Evolutionary conservation across 2,888 invertebrate species (phyloP), one percentile per base, ranked within the genome.

Genomic region (Therioaphis trifolii): DNA sequence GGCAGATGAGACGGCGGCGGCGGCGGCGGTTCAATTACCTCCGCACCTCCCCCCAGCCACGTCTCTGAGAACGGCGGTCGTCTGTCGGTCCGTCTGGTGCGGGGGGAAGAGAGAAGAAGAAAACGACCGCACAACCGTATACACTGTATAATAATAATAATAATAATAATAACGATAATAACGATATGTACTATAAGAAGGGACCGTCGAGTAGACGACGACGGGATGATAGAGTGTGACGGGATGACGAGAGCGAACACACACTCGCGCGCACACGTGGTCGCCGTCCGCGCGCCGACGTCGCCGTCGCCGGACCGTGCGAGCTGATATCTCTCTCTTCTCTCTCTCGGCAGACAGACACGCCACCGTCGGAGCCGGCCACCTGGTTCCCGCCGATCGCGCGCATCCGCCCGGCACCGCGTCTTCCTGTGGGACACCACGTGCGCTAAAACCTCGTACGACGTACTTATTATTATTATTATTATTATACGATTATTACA

Each of bases 351-450:
- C 71, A 80, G 80, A 80, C 80, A 80, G 80, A 74, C 82, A 52
- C 63, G 80, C 63, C 82, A 63, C 63, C 9, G 72, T 18, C n/a
- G 40, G 46, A 29, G 66, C 68, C 78, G 78, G 68, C 71, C 78
- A 79, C 78, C 78, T 79, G 78, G 78, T 79, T 55, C 52, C 78
- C 66, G 78, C 66, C 52, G 66, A 18, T 21, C 58, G 43, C 80
- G 71, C 82, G 72, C 82, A 74, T 74, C 74, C 82, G 74, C 63
- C 82, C 72, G 55, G 29, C 27, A 58, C 58, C 21, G 35, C 49
- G 77, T 79, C 78, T 79, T 79, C 78, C 78, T 69, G 78, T 79
- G 78, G 78, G 78, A 79, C 78, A 69, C 40, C 78, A 79, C 68
- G 68, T 68, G 68, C 66, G 5, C 63, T 11, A 15, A 61, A 24